Evolutionary conservation across 1,140 invertebrate genomes (phyloP), one percentile per base, ranked within the genome.

Genomic region (Arion vulgaris): DNA sequence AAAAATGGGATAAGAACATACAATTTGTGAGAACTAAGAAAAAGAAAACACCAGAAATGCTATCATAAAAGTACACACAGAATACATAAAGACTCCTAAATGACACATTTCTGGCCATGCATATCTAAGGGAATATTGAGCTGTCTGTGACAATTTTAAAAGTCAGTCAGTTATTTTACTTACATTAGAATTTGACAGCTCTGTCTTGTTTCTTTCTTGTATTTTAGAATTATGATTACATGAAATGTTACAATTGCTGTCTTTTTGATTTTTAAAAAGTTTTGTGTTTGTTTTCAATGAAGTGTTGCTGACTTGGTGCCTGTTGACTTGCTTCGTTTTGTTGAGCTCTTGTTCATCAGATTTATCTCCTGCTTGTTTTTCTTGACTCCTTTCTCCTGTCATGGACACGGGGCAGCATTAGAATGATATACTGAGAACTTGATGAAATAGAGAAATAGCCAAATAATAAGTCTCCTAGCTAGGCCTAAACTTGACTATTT

Each of bases 321-420:
- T 49, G 71, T 7, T 76, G 74, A 34, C 74, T 53, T 53, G 74
- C 32, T 49, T 51, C 41, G 41, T 53, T 76, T 76, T 36, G 32
- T 76, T 34, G 74, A 36, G 39, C n/a, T 53, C 74, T 53, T 53
- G 41, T 28, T 76, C 32, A 34, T 36, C 32, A 32, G 26, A 51
- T 51, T 53, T 51, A 19, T 26, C 13, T 76, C 74, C 36, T 45
- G 41, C 49, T 53, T 76, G 39, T 28, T 53, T 76, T 53, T 76
- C 74, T 53, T 76, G 39, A 53, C 74, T 53, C 41, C 74, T 53
- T 53, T 76, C 74, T 76, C 74, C 74, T 76, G 74, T 76, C n/a
- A 53, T 51, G 74, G 41, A 73, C 71, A 73, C n/a, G 41, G 41
- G 5, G 41, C 38, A 73, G 38, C 38, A 73, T 39, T 73, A 73